Percentiles rank a stretch among this genome's conserved stretches.
phyloP scores from a whole-genome alignment of 2,888 invertebrate genomes.

The Ligdia adustata region DNA sequence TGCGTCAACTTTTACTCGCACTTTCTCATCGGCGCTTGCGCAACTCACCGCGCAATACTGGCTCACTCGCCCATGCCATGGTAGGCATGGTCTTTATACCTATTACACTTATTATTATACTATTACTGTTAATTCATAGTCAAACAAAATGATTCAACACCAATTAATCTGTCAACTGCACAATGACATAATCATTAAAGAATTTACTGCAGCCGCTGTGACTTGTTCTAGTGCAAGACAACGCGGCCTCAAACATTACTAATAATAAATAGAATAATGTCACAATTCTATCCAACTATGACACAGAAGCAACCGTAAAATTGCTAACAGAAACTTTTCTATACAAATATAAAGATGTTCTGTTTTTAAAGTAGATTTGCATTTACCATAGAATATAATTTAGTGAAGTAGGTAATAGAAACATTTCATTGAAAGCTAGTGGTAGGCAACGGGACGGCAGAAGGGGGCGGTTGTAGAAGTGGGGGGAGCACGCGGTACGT shows the following conservation, averaged over 20 bases:
- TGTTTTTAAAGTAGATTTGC: slow-evolving; percentile 36
- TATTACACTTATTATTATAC: neutral
- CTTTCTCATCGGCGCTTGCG: slow-evolving; percentile 81
- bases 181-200: slow-evolving; percentile 41
- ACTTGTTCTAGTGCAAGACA: slow-evolving; percentile 40
- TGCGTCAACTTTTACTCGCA: slow-evolving; percentile 84
- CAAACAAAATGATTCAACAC: slow-evolving; percentile 2
- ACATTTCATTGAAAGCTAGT: slow-evolving; percentile 78
- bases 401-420: slow-evolving; percentile 53
- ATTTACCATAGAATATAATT: slow-evolving; percentile 50
- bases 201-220: slow-evolving; percentile 43
- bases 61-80: slow-evolving; percentile 59
- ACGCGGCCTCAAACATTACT: slow-evolving; percentile 52
- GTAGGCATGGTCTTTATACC: slow-evolving; percentile 30
- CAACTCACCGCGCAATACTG: slow-evolving; percentile 73
- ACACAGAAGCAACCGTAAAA: slow-evolving; percentile 23
- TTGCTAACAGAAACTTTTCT: slow-evolving; percentile 25
- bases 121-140: too few relatives aligned
- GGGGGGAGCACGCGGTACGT: slow-evolving; percentile 74
- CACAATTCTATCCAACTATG: too few relatives aligned
- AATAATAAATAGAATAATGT: slow-evolving; percentile 38
- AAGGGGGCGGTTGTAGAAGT: slow-evolving; percentile 45
- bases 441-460: slow-evolving; percentile 71
- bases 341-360: too few relatives aligned
- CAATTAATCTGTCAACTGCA: slow-evolving; percentile 25